Percentiles rank a stretch among this genome's conserved stretches.
These are phyloP conservation scores for Serranus cabrilla DNA, from an alignment of 2,797 vertebrate species.

Conservation along the genomic window DNA sequence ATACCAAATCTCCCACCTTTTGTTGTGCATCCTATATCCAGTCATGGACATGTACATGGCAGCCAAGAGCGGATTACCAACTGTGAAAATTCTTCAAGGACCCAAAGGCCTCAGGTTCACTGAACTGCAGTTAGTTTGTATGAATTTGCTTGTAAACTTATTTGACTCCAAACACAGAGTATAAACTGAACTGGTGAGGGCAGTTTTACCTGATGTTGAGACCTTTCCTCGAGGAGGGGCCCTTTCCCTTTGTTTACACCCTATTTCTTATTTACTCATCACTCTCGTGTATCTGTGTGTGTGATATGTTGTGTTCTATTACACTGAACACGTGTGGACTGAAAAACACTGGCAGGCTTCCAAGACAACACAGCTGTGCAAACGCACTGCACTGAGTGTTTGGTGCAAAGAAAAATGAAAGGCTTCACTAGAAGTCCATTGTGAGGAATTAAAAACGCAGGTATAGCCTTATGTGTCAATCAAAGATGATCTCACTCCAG, in stretches of 20 bases:
- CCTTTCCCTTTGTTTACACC: not conserved
- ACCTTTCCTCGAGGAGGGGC: not conserved
- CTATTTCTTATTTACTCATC: not conserved
- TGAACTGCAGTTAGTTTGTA: not conserved
- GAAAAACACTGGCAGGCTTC: slow-evolving; percentile 56
- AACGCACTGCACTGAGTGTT: slow-evolving; percentile 54
- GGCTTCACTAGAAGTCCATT: not conserved
- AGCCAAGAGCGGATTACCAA: not conserved
- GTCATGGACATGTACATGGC: not conserved
- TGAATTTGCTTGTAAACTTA: too few relatives aligned
- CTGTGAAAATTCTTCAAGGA: not conserved
- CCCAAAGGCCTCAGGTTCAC: not conserved
- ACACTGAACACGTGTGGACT: slow-evolving; percentile 33
- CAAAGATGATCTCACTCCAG: not conserved
- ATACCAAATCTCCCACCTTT: not conserved
- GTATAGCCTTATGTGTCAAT: not conserved
- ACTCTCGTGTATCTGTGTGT: not conserved
- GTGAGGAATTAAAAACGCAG: not conserved
- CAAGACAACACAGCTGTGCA: slow-evolving; percentile 79
- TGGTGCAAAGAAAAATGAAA: not conserved
- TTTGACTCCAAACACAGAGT: not conserved
- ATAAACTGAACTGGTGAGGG: not conserved
- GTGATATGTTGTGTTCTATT: slow-evolving; percentile 14
- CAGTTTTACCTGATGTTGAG: not conserved
- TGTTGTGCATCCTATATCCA: not conserved